Percentiles rank a stretch among this genome's conserved stretches.
Evolutionary conservation across 2,888 invertebrate genomes (phyloP).

Genomic region (Harmothoe impar): DNA sequence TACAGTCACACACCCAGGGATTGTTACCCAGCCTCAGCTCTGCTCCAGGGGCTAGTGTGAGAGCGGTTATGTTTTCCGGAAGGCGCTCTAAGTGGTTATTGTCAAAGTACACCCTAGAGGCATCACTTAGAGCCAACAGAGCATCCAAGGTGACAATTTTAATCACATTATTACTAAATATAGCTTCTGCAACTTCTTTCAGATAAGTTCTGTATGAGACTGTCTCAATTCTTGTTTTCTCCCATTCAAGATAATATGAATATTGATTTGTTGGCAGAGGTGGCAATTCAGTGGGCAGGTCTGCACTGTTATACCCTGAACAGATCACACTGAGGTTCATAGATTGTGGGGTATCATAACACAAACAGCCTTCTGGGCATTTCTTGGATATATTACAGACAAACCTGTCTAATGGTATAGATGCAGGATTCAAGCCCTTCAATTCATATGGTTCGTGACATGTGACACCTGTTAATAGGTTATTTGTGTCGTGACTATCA

Average conservation of each 20-base stretch:
- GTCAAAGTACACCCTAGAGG: background rate
- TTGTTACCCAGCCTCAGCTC: background rate
- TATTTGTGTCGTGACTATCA: background rate
- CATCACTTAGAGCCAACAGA: background rate
- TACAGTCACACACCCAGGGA: slow-evolving; percentile 1
- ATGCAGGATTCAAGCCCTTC: too few relatives aligned
- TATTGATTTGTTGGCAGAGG: background rate
- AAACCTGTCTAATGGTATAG: background rate
- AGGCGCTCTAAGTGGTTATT: background rate
- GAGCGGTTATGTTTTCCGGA: background rate
- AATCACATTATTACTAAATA: background rate
- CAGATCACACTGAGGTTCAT: background rate
- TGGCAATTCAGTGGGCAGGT: background rate
- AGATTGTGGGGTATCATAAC: background rate
- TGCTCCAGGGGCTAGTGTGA: background rate
- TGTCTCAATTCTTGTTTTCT: background rate
- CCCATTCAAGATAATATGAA: background rate
- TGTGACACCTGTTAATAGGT: background rate
- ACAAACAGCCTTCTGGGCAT: slow-evolving; percentile 4
- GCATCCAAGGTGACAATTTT: background rate
- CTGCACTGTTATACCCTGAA: background rate
- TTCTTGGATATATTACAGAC: background rate
- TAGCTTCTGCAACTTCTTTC: background rate
- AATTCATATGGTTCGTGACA: background rate
- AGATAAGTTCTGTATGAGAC: background rate